These are phyloP conservation scores for Saturnia japonica DNA, from an alignment of 2,888 invertebrate genomes.

Conservation along the genomic window DNA sequence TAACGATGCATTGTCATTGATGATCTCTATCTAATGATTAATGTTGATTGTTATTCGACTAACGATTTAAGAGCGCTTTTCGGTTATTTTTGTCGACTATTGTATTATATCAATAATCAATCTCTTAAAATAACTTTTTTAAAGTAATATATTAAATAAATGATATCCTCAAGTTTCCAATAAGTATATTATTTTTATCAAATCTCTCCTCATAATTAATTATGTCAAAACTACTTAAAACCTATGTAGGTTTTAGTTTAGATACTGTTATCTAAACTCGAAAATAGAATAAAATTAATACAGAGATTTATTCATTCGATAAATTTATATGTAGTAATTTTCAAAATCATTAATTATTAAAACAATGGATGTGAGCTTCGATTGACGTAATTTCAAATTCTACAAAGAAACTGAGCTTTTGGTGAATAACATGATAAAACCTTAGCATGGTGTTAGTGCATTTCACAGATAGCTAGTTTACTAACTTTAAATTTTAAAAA, in stretches of 20 bases:
- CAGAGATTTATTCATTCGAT: background rate
- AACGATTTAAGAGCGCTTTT: slow-evolving; percentile 28
- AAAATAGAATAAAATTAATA: background rate
- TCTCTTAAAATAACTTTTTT: background rate
- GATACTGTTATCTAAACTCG: background rate
- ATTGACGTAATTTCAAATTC: background rate
- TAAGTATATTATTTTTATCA: background rate
- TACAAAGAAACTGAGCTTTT: background rate
- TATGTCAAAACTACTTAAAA: background rate
- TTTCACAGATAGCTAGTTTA: background rate
- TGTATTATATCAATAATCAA: background rate
- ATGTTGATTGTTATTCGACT: slow-evolving; percentile 6
- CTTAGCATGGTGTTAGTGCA: background rate
- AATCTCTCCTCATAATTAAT: too few species aligned
- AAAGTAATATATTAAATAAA: background rate
- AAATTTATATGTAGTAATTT: background rate
- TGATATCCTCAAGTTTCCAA: background rate
- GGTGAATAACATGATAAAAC: background rate
- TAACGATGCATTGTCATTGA: slow-evolving; percentile 31
- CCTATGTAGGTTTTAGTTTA: too few species aligned
- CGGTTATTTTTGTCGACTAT: slow-evolving; percentile 15
- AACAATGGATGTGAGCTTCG: background rate
- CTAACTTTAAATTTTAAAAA: background rate
- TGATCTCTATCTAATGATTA: slow-evolving; percentile 34
- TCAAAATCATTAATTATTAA: background rate